A percentile compares a stretch with the other conserved stretches of the same genome.
These are phyloP conservation scores for Koerneria pararmatus DNA, from an alignment of 2,888 invertebrate species.

Conservation along the genomic window DNA sequence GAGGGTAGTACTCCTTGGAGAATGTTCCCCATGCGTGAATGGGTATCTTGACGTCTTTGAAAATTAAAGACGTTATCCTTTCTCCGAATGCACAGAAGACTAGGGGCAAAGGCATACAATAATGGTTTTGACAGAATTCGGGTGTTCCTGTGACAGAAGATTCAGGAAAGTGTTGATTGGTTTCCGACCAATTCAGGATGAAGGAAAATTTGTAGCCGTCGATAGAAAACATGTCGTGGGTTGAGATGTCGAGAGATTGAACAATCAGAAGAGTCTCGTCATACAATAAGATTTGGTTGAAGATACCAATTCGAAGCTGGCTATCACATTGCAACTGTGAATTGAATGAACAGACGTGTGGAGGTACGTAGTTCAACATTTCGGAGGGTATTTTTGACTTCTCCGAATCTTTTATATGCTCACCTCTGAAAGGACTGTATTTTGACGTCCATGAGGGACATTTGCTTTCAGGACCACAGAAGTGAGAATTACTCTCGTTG, in stretches of 20 bases:
- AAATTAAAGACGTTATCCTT: neutral
- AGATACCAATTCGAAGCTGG: neutral
- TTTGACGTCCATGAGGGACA: conserved; percentile 5
- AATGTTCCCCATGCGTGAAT: conserved; percentile 4
- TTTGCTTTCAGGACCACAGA: neutral
- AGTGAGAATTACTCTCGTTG: neutral
- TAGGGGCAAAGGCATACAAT: neutral
- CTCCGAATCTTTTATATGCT: neutral
- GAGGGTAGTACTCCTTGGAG: conserved; percentile 5
- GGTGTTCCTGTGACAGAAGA: conserved; percentile 1
- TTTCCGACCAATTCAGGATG: conserved; percentile 5
- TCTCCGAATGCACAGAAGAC: conserved; percentile 4
- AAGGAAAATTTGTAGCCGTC: conserved; percentile 7
- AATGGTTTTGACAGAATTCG: neutral
- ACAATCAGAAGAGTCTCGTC: neutral
- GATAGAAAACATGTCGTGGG: neutral
- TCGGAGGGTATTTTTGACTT: neutral
- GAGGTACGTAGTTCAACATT: neutral
- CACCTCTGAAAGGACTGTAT: neutral
- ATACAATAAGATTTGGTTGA: neutral
- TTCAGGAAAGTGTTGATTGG: neutral
- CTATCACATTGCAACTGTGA: neutral
- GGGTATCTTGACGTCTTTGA: neutral
- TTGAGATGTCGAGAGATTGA: neutral
- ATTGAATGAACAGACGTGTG: conserved; percentile 14